These are phyloP conservation scores for Tetrapedia diversipes DNA, from an alignment of 2,888 invertebrate genomes.

Conservation along the genomic window DNA sequence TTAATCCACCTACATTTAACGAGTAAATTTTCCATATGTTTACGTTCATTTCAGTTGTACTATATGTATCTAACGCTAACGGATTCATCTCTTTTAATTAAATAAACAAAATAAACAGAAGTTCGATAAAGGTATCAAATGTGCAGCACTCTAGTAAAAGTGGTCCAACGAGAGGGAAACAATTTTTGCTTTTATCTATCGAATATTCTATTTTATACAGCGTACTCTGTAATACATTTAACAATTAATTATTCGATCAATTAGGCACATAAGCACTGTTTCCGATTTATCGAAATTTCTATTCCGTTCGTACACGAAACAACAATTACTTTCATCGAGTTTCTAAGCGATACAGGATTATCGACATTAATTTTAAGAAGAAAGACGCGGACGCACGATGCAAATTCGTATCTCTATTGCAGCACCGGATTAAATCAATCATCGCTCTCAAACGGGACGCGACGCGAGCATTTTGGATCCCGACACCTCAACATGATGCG, in stretches of 20 bases:
- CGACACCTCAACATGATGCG: conserved; percentile 43
- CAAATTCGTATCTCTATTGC: conserved; percentile 16
- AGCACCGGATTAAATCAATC: conserved; percentile 34
- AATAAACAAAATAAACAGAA: too few species aligned
- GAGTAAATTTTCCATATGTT: too few species aligned
- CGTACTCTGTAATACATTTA: background rate
- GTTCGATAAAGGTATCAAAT: too few species aligned
- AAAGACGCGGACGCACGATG: background rate
- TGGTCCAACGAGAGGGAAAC: too few species aligned
- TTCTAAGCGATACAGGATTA: background rate
- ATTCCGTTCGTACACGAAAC: background rate
- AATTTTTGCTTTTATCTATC: background rate
- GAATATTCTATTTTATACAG: background rate
- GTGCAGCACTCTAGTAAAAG: too few species aligned
- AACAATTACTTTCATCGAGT: background rate
- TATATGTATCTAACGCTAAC: too few species aligned
- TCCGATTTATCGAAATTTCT: background rate
- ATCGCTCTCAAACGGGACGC: conserved; percentile 30
- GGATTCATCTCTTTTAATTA: too few species aligned
- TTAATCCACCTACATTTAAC: too few species aligned
- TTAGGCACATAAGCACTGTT: too few species aligned
- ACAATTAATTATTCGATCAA: too few species aligned
- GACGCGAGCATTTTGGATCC: conserved; percentile 32
- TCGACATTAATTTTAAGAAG: conserved; percentile 3
- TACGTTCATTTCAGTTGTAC: too few species aligned